Percentiles rank a stretch among this genome's conserved stretches.
These are phyloP conservation scores for Cataglyphis rosenhaueri DNA, from an alignment of 2,888 invertebrate species.

Conservation along the genomic window DNA sequence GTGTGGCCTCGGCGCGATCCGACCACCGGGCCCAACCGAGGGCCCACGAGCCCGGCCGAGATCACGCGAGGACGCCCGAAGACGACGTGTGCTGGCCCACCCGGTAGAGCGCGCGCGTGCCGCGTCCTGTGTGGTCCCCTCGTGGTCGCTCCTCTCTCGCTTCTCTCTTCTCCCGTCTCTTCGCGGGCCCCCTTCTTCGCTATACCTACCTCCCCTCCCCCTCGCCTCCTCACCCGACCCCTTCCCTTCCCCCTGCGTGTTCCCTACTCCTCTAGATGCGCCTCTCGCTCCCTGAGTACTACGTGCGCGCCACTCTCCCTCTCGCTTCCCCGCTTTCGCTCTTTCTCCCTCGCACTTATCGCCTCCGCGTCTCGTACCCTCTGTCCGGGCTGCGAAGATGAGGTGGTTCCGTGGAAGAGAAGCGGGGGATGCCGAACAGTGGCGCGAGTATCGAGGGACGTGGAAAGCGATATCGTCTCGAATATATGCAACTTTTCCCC, in stretches of 20 bases:
- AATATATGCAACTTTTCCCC: not conserved
- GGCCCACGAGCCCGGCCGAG: conserved; percentile 77
- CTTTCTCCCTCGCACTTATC: conserved; percentile 19
- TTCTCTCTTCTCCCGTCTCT: conserved; percentile 9
- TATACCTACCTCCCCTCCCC: conserved; percentile 26
- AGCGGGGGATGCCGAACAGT: conserved; percentile 71
- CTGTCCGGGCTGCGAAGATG: conserved; percentile 68
- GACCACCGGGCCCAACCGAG: conserved; percentile 80
- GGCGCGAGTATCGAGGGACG: conserved; percentile 72
- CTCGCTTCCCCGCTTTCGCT: conserved; percentile 23
- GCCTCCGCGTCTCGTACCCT: conserved; percentile 37
- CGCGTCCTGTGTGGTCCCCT: conserved; percentile 91
- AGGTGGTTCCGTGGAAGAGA: conserved; percentile 69
- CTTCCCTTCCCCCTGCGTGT: conserved; percentile 31
- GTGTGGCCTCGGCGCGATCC: conserved; percentile 81
- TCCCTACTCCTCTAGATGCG: conserved; percentile 51
- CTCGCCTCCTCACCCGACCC: conserved; percentile 34
- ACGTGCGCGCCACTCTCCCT: conserved; percentile 58
- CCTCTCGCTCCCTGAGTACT: conserved; percentile 53
- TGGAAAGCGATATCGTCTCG: not conserved
- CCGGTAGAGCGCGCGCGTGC: conserved; percentile 90
- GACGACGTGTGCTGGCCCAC: conserved; percentile 83
- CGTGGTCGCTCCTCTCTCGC: conserved; percentile 56
- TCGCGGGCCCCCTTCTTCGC: conserved; percentile 44
- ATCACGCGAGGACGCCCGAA: conserved; percentile 79